These are phyloP conservation scores for Platypus cylindrus DNA, from an alignment of 2,888 invertebrate genomes.

Conservation along the genomic window DNA sequence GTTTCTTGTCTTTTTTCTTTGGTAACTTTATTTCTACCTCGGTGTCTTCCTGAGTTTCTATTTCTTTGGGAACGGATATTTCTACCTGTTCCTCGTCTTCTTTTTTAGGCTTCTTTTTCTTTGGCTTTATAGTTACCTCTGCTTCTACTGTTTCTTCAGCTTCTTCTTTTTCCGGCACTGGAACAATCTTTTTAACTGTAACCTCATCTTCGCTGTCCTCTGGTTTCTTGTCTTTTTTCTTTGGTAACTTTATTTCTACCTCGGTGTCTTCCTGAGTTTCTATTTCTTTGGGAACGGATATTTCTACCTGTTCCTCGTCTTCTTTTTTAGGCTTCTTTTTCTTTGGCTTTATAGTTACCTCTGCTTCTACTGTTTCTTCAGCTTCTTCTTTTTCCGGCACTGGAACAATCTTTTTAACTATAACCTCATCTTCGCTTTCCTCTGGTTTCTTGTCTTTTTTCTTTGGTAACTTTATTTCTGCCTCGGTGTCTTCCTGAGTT, in stretches of 20 bases:
- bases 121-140: constrained; percentile 28
- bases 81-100: constrained; percentile 12
- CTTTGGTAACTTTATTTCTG: constrained; percentile 16
- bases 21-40: constrained; percentile 19
- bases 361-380: constrained; percentile 25
- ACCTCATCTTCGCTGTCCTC: constrained; percentile 16
- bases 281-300: constrained; percentile 11
- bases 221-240: constrained; percentile 17
- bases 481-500: constrained; percentile 32
- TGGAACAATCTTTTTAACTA: constrained; percentile 23
- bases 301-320: constrained; percentile 11
- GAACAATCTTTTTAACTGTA: constrained; percentile 24
- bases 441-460: constrained; percentile 17
- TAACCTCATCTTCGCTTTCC: constrained; percentile 16
- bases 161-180: constrained; percentile 24
- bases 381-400: constrained; percentile 20
- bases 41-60: constrained; percentile 13
- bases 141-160: too few relatives aligned
- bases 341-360: constrained; percentile 29
- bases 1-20: constrained; percentile 19
- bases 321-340: constrained; percentile 35
- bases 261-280: constrained; percentile 20
- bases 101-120: constrained; percentile 36
- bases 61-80: constrained; percentile 11
- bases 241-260: constrained; percentile 17